Evolutionary conservation across 2,888 invertebrate genomes (phyloP).

Genomic region (Beris morrisii): DNA sequence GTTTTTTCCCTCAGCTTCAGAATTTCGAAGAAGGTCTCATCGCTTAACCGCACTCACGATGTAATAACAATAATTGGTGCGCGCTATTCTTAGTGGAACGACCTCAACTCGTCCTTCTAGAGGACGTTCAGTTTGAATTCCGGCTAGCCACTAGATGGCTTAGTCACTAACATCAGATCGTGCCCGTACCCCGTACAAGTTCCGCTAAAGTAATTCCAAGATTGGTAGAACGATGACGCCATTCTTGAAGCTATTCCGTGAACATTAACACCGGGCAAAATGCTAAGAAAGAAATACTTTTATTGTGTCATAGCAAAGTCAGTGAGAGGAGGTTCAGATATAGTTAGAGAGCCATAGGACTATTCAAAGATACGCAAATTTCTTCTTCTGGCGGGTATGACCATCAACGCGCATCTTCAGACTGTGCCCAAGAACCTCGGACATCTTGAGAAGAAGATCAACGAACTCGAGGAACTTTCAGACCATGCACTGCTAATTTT

Average conservation of each 20-base stretch:
- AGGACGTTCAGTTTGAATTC: slow-evolving; percentile 38
- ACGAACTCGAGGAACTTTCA: slow-evolving; percentile 34
- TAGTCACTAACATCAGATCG: slow-evolving; percentile 23
- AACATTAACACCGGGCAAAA: too few relatives aligned
- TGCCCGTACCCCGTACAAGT: neutral
- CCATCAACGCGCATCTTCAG: neutral
- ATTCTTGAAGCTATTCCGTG: neutral
- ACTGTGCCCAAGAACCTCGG: neutral
- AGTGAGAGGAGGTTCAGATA: too few relatives aligned
- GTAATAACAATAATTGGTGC: too few relatives aligned
- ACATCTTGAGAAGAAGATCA: slow-evolving; percentile 32
- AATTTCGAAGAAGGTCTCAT: too few relatives aligned
- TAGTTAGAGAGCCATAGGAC: too few relatives aligned
- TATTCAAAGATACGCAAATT: slow-evolving; percentile 10
- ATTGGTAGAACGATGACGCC: slow-evolving; percentile 30
- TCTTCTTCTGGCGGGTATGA: neutral
- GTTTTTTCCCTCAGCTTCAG: too few relatives aligned
- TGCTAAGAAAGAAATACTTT: too few relatives aligned
- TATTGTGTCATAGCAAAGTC: too few relatives aligned
- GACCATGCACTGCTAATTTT: slow-evolving; percentile 39
- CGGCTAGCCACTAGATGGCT: slow-evolving; percentile 3
- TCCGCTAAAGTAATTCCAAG: slow-evolving; percentile 26
- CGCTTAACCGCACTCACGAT: too few relatives aligned
- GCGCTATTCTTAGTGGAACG: slow-evolving; percentile 16
- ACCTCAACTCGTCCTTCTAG: slow-evolving; percentile 32